A percentile compares a stretch with the other conserved stretches of the same genome.
phyloP scores from a whole-genome alignment of 2,797 vertebrate species.

The Schizopygopsis pylzovi region DNA sequence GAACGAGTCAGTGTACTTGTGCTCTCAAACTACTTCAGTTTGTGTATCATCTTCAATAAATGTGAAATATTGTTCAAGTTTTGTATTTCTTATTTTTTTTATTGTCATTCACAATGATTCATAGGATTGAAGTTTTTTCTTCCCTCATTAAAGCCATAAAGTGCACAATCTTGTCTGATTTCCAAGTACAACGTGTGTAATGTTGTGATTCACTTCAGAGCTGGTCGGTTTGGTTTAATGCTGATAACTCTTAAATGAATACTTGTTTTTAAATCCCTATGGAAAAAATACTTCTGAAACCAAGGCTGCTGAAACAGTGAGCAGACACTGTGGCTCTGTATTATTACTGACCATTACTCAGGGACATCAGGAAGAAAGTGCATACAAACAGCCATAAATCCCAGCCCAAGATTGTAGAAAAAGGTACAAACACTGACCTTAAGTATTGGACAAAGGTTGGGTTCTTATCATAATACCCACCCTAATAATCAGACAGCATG shows the following conservation, averaged over 20 bases:
- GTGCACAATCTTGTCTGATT: background rate
- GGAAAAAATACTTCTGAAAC: background rate
- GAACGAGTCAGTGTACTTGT: background rate
- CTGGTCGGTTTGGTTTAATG: background rate
- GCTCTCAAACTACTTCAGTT: background rate
- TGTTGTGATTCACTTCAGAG: background rate
- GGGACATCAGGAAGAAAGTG: background rate
- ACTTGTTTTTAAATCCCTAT: background rate
- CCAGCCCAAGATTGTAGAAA: slow-evolving; percentile 65
- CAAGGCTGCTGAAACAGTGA: background rate
- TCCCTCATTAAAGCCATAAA: background rate
- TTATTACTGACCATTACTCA: background rate
- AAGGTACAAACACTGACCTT: slow-evolving; percentile 54
- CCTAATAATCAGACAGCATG: slow-evolving; percentile 60
- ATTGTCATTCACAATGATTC: background rate
- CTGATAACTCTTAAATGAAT: background rate
- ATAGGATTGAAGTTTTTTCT: background rate
- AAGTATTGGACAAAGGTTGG: slow-evolving; percentile 75
- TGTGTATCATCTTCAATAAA: background rate
- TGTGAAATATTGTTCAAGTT: background rate
- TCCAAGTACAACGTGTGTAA: background rate
- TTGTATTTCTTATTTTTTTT: background rate
- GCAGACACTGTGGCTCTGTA: background rate
- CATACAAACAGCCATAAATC: slow-evolving; percentile 18
- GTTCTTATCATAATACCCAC: slow-evolving; percentile 65